Evolutionary conservation across 2,888 invertebrate genomes (phyloP).

Genomic region (Trachelus tabidus): DNA sequence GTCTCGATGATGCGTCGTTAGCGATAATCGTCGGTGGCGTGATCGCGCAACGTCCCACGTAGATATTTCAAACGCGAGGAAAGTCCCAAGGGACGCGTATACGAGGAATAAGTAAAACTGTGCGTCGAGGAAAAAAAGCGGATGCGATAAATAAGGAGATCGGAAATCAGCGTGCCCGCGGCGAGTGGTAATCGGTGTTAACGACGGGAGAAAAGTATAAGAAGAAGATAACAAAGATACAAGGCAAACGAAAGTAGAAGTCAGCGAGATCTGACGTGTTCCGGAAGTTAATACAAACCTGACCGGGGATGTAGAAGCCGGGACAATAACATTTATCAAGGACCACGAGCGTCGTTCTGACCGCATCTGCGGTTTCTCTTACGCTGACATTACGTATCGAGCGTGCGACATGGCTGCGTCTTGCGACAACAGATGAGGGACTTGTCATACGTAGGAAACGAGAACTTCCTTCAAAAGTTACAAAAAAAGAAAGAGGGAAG

Average conservation of each 20-base stretch:
- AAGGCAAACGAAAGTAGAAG: not conserved
- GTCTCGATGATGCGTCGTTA: not conserved
- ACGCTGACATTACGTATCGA: not conserved
- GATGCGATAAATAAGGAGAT: not conserved
- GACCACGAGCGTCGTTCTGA: constrained; percentile 39
- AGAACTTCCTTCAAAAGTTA: not conserved
- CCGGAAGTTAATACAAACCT: constrained; percentile 44
- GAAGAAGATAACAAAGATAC: not conserved
- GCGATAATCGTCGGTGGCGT: not conserved
- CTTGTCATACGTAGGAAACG: not conserved
- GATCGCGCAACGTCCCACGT: not conserved
- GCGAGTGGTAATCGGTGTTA: not conserved
- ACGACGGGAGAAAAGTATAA: not conserved
- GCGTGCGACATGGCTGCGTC: not conserved
- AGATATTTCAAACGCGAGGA: not conserved
- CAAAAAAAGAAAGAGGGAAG: not conserved
- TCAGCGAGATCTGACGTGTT: constrained; percentile 34
- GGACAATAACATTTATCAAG: constrained; percentile 56
- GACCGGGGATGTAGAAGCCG: constrained; percentile 48
- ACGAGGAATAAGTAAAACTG: not conserved
- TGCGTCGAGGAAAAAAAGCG: not conserved
- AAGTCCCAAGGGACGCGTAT: not conserved
- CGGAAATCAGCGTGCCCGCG: not conserved
- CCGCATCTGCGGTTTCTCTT: constrained; percentile 30
- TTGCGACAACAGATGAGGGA: not conserved